Evolutionary conservation across 2,888 invertebrate genomes (phyloP).

Genomic region (Beris morrisii): DNA sequence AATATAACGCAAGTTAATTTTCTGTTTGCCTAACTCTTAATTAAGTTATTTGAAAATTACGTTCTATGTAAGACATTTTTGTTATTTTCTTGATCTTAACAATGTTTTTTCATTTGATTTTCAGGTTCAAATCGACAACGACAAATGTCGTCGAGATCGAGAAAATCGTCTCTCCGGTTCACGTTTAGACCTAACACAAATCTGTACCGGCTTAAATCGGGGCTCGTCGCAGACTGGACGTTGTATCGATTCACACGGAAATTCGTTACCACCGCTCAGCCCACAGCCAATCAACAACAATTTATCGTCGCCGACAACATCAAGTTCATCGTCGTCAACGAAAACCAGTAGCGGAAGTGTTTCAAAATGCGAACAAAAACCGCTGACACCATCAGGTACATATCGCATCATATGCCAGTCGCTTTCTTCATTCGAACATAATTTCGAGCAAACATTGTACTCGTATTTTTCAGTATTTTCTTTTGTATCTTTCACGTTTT

Average conservation of each 20-base stretch:
- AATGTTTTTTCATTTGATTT: constrained; percentile 32
- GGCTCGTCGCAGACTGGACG: constrained; percentile 43
- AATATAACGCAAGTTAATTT: too few relatives aligned
- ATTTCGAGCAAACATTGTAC: too few relatives aligned
- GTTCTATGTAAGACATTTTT: too few relatives aligned
- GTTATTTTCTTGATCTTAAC: not conserved
- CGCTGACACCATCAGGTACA: constrained; percentile 55
- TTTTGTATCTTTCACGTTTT: too few relatives aligned
- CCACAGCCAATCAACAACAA: constrained; percentile 43
- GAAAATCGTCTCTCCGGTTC: constrained; percentile 48
- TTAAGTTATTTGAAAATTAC: too few relatives aligned
- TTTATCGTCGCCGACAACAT: constrained; percentile 38
- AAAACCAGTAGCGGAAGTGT: constrained; percentile 43
- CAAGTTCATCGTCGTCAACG: constrained; percentile 37
- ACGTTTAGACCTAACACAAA: constrained; percentile 52
- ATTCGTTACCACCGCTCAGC: constrained; percentile 46
- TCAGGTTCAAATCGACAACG: constrained; percentile 57
- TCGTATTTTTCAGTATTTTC: too few relatives aligned
- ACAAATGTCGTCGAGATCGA: constrained; percentile 56
- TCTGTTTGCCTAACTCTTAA: too few relatives aligned
- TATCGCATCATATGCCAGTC: too few relatives aligned
- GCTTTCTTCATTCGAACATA: too few relatives aligned
- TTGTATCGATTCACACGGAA: constrained; percentile 51
- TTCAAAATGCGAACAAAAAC: constrained; percentile 47
- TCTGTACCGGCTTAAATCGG: constrained; percentile 47